phyloP scores from a whole-genome alignment of 1,140 invertebrate species.

The Nasonia giraulti region DNA sequence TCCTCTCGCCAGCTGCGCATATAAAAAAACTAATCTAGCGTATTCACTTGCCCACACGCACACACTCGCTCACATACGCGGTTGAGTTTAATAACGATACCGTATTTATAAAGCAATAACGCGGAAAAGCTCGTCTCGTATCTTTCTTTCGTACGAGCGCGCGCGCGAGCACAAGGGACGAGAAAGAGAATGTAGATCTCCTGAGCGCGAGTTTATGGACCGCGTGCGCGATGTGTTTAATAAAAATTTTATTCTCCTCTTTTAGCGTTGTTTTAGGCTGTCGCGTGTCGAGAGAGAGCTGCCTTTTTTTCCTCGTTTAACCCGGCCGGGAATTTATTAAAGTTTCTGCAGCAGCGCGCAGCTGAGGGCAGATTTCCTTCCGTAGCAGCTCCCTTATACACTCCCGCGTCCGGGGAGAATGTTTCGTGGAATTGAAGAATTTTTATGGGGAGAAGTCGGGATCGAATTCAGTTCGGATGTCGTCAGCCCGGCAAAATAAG shows the following conservation, averaged over 20 bases:
- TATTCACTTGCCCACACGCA: not conserved
- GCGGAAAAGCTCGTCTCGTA: slow-evolving; percentile 9
- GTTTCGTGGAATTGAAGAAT: slow-evolving; percentile 28
- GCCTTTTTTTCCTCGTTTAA: slow-evolving; percentile 32
- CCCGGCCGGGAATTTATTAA: slow-evolving; percentile 38
- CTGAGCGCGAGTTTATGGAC: not conserved
- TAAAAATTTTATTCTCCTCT: slow-evolving; percentile 32
- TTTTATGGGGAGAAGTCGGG: not conserved
- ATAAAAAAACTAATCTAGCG: not conserved
- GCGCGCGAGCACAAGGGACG: not conserved
- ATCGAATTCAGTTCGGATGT: slow-evolving; percentile 27
- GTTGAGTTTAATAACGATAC: slow-evolving; percentile 1
- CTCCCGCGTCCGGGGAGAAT: not conserved
- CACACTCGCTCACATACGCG: too few relatives aligned
- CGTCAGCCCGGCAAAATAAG: slow-evolving; percentile 10
- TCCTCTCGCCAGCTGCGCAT: not conserved
- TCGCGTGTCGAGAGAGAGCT: not conserved
- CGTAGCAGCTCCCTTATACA: not conserved
- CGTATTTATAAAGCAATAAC: slow-evolving; percentile 19
- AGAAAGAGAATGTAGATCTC: not conserved
- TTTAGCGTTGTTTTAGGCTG: slow-evolving; percentile 15
- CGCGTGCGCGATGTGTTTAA: slow-evolving; percentile 33
- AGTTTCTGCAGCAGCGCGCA: not conserved
- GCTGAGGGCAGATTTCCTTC: not conserved
- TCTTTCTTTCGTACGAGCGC: not conserved